Percentiles rank a stretch among this genome's conserved stretches.
These are phyloP conservation scores for Pandemis corylana DNA, from an alignment of 2,888 invertebrate species.

Conservation along the genomic window DNA sequence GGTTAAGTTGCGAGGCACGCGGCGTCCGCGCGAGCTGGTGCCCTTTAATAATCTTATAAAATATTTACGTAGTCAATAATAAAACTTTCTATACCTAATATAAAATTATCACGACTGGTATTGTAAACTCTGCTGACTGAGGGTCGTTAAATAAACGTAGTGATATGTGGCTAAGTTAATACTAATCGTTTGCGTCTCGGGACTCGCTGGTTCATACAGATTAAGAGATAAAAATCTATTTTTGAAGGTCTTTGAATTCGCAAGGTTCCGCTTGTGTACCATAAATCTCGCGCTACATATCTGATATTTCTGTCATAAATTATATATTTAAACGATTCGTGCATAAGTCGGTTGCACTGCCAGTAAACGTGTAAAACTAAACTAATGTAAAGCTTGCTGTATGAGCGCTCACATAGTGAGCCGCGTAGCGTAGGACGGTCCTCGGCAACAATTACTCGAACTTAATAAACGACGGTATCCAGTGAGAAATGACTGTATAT, in stretches of 20 bases:
- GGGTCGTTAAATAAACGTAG: slow-evolving; percentile 48
- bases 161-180: slow-evolving; percentile 52
- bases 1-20: slow-evolving; percentile 3
- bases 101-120: slow-evolving; percentile 62
- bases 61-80: slow-evolving; percentile 50
- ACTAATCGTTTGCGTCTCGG: slow-evolving; percentile 43
- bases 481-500: slow-evolving; percentile 19
- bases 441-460: slow-evolving; percentile 23
- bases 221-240: slow-evolving; percentile 43
- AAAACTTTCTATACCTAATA: slow-evolving; percentile 48
- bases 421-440: slow-evolving; percentile 57
- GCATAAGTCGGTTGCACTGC: slow-evolving; percentile 77
- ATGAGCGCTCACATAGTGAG: slow-evolving; percentile 73
- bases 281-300: slow-evolving; percentile 75
- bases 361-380: slow-evolving; percentile 67
- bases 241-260: slow-evolving; percentile 50
- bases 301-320: slow-evolving; percentile 55
- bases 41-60: slow-evolving; percentile 45
- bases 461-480: slow-evolving; percentile 7
- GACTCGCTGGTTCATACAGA: slow-evolving; percentile 35
- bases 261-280: slow-evolving; percentile 63
- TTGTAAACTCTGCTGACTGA: slow-evolving; percentile 49
- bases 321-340: slow-evolving; percentile 58
- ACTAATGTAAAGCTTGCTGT: slow-evolving; percentile 64
- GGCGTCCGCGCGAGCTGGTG: slow-evolving; percentile 39